Base-by-base conservation (phyloP, 2,113 vertebrate genomes). In the Bagarius yarrelli region DNA sequence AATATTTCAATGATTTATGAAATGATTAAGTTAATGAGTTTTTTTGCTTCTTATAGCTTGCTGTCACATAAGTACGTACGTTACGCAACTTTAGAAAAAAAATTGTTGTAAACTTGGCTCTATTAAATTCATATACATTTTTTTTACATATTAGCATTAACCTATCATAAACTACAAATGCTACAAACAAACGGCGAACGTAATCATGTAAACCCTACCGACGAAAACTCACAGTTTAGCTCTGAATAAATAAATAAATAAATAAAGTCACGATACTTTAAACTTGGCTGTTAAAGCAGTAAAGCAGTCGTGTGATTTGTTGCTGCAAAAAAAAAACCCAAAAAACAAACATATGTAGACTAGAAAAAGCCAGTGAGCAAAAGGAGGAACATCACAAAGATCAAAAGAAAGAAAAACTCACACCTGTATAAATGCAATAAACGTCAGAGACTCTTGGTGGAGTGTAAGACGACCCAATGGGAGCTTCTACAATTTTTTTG, bases 21-120 rank as follows among this genome's bases (percentile, higher is more conserved):
- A 77, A 83, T 81, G 72, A 2, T 73, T 57, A 57, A 66, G 82
- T 82, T 82, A 82, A 81, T 79, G 70, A 25, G 66, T 52, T 84
- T 80, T 85, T 85, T 87, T 85, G 79, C 79, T 84, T 77, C 76
- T 52, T 84, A 83, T 83, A 69, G 75, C 66, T 80, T 84, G 84
- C 84, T 85, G 84, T 85, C 50, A 69, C 59, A 81, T 83, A 73
- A 79, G 79, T 81, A 83, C 78, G 78, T 80, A 85, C 84, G 50
- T 85, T 85, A 85, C 81, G 81, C 81, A 83, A 85, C 81, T 73
- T 81, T 80, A 76, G 80, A 69, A 85, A 83, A 80, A 44, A 34
- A 57, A 66, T 77, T 30, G 53, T 75, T 81, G 73, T 83, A 85
- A 85, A 85, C 80, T 82, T 85, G 78, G 78, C 81, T 81, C 81